Evolutionary conservation across 1,140 invertebrate species (phyloP).

Genomic region (Belonocnema kinseyi): DNA sequence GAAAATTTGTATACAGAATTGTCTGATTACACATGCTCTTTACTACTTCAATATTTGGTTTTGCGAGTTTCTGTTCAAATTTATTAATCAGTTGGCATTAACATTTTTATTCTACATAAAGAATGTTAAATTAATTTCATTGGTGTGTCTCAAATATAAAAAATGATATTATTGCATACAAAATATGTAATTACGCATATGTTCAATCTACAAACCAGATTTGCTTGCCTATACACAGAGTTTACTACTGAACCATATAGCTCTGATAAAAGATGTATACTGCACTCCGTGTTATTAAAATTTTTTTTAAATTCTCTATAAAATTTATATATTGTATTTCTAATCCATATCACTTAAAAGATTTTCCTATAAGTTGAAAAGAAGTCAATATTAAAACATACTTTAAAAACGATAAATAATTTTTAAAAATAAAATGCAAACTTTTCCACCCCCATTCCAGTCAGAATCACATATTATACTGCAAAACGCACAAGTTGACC

Average conservation of each 20-base stretch:
- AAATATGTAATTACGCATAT: too few relatives aligned
- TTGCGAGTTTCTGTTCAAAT: too few relatives aligned
- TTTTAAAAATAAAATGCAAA: neutral
- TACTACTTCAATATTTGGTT: too few relatives aligned
- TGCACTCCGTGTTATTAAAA: neutral
- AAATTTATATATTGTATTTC: neutral
- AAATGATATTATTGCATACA: too few relatives aligned
- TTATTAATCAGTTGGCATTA: too few relatives aligned
- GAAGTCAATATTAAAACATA: neutral
- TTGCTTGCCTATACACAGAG: neutral
- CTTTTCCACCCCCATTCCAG: neutral
- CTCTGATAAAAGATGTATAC: neutral
- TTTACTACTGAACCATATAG: neutral
- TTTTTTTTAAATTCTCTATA: neutral
- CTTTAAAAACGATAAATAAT: slow-evolving; percentile 15
- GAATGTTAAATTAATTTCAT: too few relatives aligned
- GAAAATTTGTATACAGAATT: too few relatives aligned
- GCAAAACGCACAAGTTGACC: neutral
- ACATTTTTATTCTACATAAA: too few relatives aligned
- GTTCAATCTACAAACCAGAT: too few relatives aligned
- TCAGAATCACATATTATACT: slow-evolving; percentile 20
- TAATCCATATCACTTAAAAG: neutral
- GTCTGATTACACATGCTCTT: too few relatives aligned
- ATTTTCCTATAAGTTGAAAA: neutral
- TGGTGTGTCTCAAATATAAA: too few relatives aligned